Conservation (phyloP, 2,113 vertebrate genomes). For the Zosterops lateralis region DNA sequence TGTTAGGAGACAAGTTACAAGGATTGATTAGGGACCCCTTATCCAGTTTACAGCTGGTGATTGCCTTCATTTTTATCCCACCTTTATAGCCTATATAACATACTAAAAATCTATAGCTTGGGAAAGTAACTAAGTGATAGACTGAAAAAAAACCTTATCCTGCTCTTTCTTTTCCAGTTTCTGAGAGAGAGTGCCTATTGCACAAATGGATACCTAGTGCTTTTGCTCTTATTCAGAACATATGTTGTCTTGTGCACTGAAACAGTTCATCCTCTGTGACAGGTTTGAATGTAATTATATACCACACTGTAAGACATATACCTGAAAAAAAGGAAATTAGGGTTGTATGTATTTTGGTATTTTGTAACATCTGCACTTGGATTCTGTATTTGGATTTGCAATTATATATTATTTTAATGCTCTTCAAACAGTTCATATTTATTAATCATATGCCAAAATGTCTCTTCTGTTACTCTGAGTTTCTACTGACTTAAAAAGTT, state of each 20-base stretch:
- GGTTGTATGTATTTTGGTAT: not conserved
- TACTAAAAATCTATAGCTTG: not conserved
- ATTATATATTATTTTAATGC: not conserved
- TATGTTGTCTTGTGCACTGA: not conserved
- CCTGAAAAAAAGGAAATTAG: not conserved
- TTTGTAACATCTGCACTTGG: not conserved
- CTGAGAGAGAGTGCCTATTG: not conserved
- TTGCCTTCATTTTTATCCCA: not conserved
- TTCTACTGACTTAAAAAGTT: not conserved
- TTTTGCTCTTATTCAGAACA: not conserved
- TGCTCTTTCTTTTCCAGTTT: not conserved
- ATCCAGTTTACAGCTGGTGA: not conserved
- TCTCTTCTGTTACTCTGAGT: not conserved
- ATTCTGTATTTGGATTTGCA: not conserved
- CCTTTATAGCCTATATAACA: not conserved
- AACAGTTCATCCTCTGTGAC: not conserved
- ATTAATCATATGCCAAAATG: not conserved
- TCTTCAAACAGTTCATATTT: not conserved
- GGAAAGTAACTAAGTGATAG: not conserved
- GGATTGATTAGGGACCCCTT: not conserved
- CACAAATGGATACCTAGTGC: not conserved
- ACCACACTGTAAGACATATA: not conserved
- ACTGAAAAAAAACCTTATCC: not conserved
- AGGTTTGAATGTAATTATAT: not conserved
- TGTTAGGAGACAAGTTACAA: not conserved